Evolutionary conservation across 2,888 invertebrate species (phyloP), one percentile per base, ranked within the genome.

Genomic region (Nymphalis urticae): DNA sequence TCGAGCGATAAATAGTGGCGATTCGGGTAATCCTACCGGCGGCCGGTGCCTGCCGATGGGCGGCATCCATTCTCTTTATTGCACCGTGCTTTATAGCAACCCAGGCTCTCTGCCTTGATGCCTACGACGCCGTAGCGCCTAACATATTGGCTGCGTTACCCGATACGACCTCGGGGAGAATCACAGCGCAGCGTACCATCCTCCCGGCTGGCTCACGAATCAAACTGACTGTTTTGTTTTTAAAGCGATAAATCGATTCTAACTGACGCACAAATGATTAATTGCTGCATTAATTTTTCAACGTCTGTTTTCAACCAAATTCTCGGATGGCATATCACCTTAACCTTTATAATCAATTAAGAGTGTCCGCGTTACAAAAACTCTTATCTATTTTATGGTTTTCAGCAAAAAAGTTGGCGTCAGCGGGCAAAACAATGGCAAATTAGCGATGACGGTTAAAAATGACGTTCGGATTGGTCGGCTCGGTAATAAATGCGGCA

Each of bases 1-100:
- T 87, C 82, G 86, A 85, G 90, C 92, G 91, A 92, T 92, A 92
- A 92, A 92, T 92, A 92, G 92, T 92, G 92, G 90, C 89, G 90
- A 90, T 92, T 92, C 89, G 86, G 88, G 89, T 92, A 92, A 92
- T 92, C 92, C 92, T 81, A 86, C 85, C 86, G 84, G 89, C 88
- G 90, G 86, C 83, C 83, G 85, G 82, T 80, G 86, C 81, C 87
- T 85, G 86, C 82, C 87, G 89, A 91, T 91, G 91, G 92, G 87
- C 89, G 89, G 92, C 92, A 92, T 92, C 88, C 87, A 92, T 92
- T 89, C 92, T 90, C 92, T 92, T 92, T 92, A 92, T 92, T 90
- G 92, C 89, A 84, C 85, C 84, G 92, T 92, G 92, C 92, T 92
- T 92, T 92, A 92, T 89, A 85, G 86, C 86, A 85, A 83, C 79